Evolutionary conservation across 2,797 vertebrate genomes (phyloP), one percentile per base, ranked within the genome.

Genomic region (Poliocrania exsul): DNA sequence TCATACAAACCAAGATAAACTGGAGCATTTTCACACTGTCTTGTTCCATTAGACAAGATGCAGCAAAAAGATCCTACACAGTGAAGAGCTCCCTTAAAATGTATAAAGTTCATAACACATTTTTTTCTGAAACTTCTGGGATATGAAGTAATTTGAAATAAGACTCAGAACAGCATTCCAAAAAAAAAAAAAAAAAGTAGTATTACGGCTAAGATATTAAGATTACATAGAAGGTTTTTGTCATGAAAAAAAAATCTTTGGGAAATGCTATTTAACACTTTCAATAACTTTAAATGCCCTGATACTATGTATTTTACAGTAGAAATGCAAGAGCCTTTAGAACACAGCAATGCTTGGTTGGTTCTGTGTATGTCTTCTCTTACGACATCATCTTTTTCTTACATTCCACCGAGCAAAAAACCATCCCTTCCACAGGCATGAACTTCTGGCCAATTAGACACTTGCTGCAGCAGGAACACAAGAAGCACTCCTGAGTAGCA

Each of bases 321-420:
- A 97, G 97, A 97, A 97, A 97, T 93, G 95, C 93, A 95, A 97
- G 86, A 83, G 86, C 90, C 82, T 96, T 90, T 94, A 94, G 95
- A 96, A 93, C 46, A 33, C 49, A 96, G 81, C 82, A 86, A 60
- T 42, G 56, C 80, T 86, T 90, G 65, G 54, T 85, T 90, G 78
- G 57, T 49, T 95, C 65, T 29, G 70, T 82, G 58, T 60, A 58
- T 1, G 3, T 62, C 57, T 44, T 74, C 40, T 82, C 64, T 95
- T 97, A 98, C 16, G 97, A 98, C 92, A 95, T 93, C 97, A 98
- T 97, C 96, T 99, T 99, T 97, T 99, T 99, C 97, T 99, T 99
- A 97, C 99, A 99, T 81, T 99, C 98, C 84, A 99, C 98, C 0
- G 99, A 99, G 95, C 99, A 99, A 96, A 99, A 98, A 38, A 99